Evolutionary conservation across 1,140 invertebrate genomes (phyloP), one percentile per base, ranked within the genome.

Genomic region (Caenorhabditis brenneri): DNA sequence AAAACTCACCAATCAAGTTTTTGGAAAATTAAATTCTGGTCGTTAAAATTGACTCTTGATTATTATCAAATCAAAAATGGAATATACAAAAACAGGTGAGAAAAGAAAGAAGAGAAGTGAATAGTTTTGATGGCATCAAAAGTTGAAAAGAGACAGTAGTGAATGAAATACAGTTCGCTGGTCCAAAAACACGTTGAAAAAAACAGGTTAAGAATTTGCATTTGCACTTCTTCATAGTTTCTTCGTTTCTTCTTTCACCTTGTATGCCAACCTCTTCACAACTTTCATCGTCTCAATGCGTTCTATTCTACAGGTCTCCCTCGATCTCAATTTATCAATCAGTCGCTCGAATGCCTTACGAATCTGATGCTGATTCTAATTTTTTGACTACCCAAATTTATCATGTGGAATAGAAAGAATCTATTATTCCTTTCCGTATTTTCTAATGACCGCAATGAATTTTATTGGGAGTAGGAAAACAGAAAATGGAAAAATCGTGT

Each of bases 251-350:
- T 36, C 2, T 65, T 65, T 4, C 31, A 31, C 36, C 65, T 22
- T 74, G 65, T 74, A 74, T 39, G 65, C 36, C 65, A 74, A 74
- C 65, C 36, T 42, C 65, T 74, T 74, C 65, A 42, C 65, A 74
- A 74, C 65, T 74, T 74, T 74, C 65, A 42, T 74, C 36, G n/a
- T 74, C 33, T 29, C 65, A 74, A 74, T 74, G 65, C 15, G 65
- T 74, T 74, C 65, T 74, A 4, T 74, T 74, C 65, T 74, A 74
- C 65, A 74, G 36, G 65, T 74, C 36, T 33, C 36, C 24, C 36
- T 65, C 58, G 31, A 65, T 65, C 36, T 31, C 65, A 74, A 42
- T 74, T 74, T 74, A 74, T 74, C 65, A 74, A 74, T 74, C 65
- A 74, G 19, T 42, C 36, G 36, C 65, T 46, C 58, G 42, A 42